Conservation (phyloP, 2,113 vertebrate genomes). For the Brachirus orientalis region DNA sequence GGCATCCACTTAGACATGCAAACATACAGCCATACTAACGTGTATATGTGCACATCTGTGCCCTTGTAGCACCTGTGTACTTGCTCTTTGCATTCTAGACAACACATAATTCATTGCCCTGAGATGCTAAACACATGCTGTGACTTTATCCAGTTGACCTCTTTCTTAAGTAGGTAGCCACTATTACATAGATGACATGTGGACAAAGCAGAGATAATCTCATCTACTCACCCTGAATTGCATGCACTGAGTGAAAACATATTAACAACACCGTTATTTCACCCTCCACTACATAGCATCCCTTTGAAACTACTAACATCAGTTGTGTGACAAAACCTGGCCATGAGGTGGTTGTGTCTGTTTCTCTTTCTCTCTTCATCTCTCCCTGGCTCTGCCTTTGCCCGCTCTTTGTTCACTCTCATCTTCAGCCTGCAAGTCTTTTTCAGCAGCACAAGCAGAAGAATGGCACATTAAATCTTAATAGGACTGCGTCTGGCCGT, state of each 20-base stretch:
- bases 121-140: slow-evolving; percentile 62
- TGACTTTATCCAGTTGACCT: slow-evolving; percentile 74
- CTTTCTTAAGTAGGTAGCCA: slow-evolving; percentile 70
- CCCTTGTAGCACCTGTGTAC: slow-evolving; percentile 66
- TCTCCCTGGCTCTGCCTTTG: slow-evolving; percentile 63
- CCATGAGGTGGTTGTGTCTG: slow-evolving; percentile 50
- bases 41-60: slow-evolving; percentile 23
- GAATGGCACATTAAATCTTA: slow-evolving; percentile 86
- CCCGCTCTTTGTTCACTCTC: slow-evolving; percentile 79
- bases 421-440: slow-evolving; percentile 72
- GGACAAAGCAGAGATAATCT: slow-evolving; percentile 60
- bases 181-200: slow-evolving; percentile 45
- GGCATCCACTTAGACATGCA: slow-evolving; percentile 61
- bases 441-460: slow-evolving; percentile 79
- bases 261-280: slow-evolving; percentile 32
- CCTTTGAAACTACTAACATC: slow-evolving; percentile 48
- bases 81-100: slow-evolving; percentile 64
- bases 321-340: slow-evolving; percentile 50
- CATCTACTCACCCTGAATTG: slow-evolving; percentile 37
- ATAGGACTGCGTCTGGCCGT: slow-evolving; percentile 84
- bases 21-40: slow-evolving; percentile 32
- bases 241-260: slow-evolving; percentile 32
- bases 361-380: slow-evolving; percentile 55
- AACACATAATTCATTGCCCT: slow-evolving; percentile 66
- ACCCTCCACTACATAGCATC: slow-evolving; percentile 24